Evolutionary conservation across 2,888 invertebrate species (phyloP), one percentile per base, ranked within the genome.

Genomic region (Melanophora roralis): DNA sequence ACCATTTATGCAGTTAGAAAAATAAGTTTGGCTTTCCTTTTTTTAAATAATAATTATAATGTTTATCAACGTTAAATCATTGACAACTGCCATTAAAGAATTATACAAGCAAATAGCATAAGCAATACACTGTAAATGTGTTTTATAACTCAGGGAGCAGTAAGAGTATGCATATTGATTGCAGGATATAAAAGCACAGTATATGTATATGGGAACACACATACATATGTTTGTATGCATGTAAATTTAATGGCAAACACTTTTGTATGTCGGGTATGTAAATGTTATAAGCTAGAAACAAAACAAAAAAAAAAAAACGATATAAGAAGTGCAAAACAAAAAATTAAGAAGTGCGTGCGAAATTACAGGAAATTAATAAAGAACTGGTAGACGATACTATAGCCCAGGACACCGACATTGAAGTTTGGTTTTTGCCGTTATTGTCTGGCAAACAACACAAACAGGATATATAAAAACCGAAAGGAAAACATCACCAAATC

Each of bases 311-410:
- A 19, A 38, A 21, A 19, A 57, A 38, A 16, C 12, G 27, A 38
- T 21, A 8, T 12, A 59, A 59, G 23, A 59, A 65, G 40, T 38
- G 38, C 16, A 34, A 43, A 73, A 59, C 6, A 68, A 75, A 76
- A n/a, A 80, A 77, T 77, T 80, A 77, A 80, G 72, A 76, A 76
- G 65, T 79, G 82, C 83, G 80, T 82, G 82, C 81, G 78, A 85
- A 85, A 84, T 83, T 79, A 82, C 85, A 86, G 86, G 85, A 87
- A 87, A 87, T 87, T 88, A 80, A 64, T 77, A 77, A 76, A 84
- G 84, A 85, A 83, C 78, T 72, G 81, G 82, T 57, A 86, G 74
- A 74, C 78, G 64, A 65, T 27, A 65, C 32, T 53, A 34, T 16
- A 9, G 21, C 47, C 36, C 16, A 23, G 1, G 4, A 74, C 34